A percentile compares a stretch with the other conserved stretches of the same genome.
Evolutionary conservation across 2,888 invertebrate species (phyloP).

Genomic region (Drosophila planitibia): DNA sequence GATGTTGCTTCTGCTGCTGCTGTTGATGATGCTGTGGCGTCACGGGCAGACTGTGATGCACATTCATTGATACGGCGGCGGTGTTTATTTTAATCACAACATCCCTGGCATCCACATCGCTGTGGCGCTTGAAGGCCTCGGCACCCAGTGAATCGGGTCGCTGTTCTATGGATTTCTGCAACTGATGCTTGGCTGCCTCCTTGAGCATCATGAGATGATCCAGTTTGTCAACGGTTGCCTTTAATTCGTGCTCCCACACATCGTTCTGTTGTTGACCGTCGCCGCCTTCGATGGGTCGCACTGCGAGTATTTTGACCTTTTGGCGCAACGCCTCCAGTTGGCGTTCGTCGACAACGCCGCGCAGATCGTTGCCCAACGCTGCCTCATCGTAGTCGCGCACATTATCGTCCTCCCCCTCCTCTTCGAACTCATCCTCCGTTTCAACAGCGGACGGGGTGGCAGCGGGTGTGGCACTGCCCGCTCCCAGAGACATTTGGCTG

Average conservation of each 20-base stretch:
- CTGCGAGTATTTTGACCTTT: constrained; percentile 90
- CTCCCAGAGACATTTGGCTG: constrained; percentile 86
- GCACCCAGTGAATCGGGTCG: constrained; percentile 82
- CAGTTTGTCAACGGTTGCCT: constrained; percentile 91
- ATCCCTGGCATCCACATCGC: constrained; percentile 63
- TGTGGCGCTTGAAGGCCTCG: constrained; percentile 71
- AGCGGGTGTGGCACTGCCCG: constrained; percentile 25
- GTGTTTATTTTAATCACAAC: constrained; percentile 58
- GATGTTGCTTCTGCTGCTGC: constrained; percentile 78
- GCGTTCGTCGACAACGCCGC: constrained; percentile 82
- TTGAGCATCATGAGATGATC: constrained; percentile 89
- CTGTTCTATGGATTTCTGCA: constrained; percentile 54
- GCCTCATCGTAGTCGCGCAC: constrained; percentile 70
- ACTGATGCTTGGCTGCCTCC: constrained; percentile 69
- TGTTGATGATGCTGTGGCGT: constrained; percentile 81
- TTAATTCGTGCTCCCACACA: constrained; percentile 91
- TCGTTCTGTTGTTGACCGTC: constrained; percentile 88
- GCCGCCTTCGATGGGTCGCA: constrained; percentile 90
- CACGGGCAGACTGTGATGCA: constrained; percentile 80
- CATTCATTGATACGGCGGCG: constrained; percentile 22
- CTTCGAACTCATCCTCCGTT: constrained; percentile 54
- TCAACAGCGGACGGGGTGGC: constrained; percentile 44
- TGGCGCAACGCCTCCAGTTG: constrained; percentile 89
- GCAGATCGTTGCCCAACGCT: constrained; percentile 52
- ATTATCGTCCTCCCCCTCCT: constrained; percentile 55